Percentiles rank a stretch among this genome's conserved stretches.
These are phyloP conservation scores for Tipula vernalis DNA, from an alignment of 2,888 invertebrate species.

Conservation along the genomic window DNA sequence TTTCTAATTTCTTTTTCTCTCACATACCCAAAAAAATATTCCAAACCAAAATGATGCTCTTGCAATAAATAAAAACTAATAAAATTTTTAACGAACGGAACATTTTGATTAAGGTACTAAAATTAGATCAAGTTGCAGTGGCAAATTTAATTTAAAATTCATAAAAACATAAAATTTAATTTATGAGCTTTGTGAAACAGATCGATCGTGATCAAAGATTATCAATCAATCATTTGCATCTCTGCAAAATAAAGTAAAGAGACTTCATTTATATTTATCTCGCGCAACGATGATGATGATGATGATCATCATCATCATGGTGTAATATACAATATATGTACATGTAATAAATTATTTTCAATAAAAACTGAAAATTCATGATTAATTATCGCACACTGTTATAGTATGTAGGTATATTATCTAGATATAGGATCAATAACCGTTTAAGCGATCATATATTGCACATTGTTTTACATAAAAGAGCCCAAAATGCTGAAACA, in stretches of 20 bases:
- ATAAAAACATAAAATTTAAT: not conserved
- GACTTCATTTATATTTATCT: not conserved
- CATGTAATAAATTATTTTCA: not conserved
- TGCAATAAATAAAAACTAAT: not conserved
- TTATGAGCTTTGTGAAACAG: not conserved
- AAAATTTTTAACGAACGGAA: not conserved
- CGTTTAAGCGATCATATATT: not conserved
- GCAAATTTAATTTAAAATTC: not conserved
- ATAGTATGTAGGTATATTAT: not conserved
- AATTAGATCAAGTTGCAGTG: not conserved
- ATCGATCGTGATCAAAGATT: not conserved
- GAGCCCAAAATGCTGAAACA: not conserved
- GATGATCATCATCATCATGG: not conserved
- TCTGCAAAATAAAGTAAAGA: not conserved
- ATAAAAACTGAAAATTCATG: not conserved
- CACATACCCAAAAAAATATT: not conserved
- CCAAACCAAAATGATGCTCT: too few species aligned
- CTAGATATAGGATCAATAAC: not conserved
- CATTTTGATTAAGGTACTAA: not conserved
- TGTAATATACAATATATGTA: not conserved
- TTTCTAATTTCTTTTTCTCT: not conserved
- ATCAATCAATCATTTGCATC: not conserved
- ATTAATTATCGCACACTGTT: not conserved
- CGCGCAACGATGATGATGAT: not conserved
- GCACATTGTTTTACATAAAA: not conserved